A percentile compares a stretch with the other conserved stretches of the same genome.
phyloP scores from a whole-genome alignment of 2,113 vertebrate species.

The Zosterops hypoxanthus region DNA sequence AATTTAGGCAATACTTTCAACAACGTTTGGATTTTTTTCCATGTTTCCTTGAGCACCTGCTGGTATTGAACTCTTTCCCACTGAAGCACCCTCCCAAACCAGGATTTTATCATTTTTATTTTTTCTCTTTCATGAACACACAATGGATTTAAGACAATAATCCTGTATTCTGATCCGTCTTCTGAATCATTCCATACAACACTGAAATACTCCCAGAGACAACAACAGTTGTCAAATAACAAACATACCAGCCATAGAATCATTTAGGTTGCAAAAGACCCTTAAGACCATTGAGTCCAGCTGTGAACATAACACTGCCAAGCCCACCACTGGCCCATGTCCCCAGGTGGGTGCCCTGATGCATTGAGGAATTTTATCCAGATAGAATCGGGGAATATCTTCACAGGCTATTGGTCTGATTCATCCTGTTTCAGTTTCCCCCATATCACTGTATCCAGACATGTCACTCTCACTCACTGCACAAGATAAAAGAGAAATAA shows the following conservation, averaged over 20 bases:
- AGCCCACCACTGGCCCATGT: not conserved
- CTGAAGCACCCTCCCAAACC: not conserved
- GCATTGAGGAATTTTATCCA: not conserved
- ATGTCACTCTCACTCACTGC: not conserved
- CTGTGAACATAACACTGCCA: not conserved
- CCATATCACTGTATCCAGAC: not conserved
- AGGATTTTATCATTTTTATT: not conserved
- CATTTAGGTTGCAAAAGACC: not conserved
- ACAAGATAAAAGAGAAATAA: not conserved
- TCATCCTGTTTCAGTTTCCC: not conserved
- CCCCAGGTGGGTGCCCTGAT: fast-evolving
- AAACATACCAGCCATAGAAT: not conserved
- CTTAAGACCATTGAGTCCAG: not conserved
- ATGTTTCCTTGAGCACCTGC: not conserved
- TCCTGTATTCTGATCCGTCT: not conserved
- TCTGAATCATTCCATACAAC: not conserved
- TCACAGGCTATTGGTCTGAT: not conserved
- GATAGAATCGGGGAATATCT: not conserved
- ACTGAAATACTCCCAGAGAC: not conserved
- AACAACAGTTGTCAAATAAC: not conserved
- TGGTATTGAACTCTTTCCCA: not conserved
- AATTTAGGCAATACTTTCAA: not conserved
- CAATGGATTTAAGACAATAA: not conserved
- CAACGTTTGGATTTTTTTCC: not conserved
- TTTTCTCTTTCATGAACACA: not conserved